phyloP scores from a whole-genome alignment of 2,888 invertebrate species.

The Hemithea aestivaria region DNA sequence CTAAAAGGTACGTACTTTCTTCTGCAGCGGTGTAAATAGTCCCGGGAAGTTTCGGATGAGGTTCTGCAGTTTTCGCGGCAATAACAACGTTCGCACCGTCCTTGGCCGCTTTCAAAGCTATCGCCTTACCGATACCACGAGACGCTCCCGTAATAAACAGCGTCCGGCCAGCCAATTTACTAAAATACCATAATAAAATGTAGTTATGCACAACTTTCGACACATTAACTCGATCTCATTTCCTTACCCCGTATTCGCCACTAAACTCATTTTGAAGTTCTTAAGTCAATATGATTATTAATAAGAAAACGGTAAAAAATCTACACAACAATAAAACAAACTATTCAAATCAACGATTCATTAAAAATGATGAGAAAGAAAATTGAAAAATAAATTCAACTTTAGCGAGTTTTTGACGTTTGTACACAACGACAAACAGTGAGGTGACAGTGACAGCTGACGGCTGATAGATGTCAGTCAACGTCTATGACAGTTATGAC shows the following conservation, averaged over 20 bases:
- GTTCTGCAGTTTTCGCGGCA: slow-evolving; percentile 94
- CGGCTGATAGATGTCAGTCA: no score
- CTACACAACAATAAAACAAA: slow-evolving; percentile 1
- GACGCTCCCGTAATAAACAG: slow-evolving; percentile 97
- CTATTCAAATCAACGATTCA: slow-evolving; percentile 13
- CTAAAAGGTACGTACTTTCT: slow-evolving; percentile 82
- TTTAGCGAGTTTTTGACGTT: no score
- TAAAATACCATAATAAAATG: slow-evolving; percentile 32
- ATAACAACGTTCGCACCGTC: slow-evolving; percentile 96
- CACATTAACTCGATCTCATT: slow-evolving; percentile 1
- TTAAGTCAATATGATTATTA: slow-evolving; percentile 1
- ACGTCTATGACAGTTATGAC: neutral
- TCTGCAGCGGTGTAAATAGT: slow-evolving; percentile 94
- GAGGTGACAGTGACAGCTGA: no score
- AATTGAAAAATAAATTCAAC: no score
- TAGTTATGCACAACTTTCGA: neutral
- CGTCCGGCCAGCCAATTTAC: slow-evolving; percentile 89
- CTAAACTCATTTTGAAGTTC: slow-evolving; percentile 63
- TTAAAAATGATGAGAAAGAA: slow-evolving; percentile 5
- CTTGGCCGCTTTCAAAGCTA: slow-evolving; percentile 93
- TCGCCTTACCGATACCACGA: slow-evolving; percentile 96
- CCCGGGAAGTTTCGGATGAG: slow-evolving; percentile 94
- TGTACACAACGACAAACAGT: no score
- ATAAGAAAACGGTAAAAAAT: neutral
- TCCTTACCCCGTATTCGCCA: slow-evolving; percentile 72